These are phyloP conservation scores for Crax fasciolata DNA, from an alignment of 2,797 vertebrate genomes.

Conservation along the genomic window DNA sequence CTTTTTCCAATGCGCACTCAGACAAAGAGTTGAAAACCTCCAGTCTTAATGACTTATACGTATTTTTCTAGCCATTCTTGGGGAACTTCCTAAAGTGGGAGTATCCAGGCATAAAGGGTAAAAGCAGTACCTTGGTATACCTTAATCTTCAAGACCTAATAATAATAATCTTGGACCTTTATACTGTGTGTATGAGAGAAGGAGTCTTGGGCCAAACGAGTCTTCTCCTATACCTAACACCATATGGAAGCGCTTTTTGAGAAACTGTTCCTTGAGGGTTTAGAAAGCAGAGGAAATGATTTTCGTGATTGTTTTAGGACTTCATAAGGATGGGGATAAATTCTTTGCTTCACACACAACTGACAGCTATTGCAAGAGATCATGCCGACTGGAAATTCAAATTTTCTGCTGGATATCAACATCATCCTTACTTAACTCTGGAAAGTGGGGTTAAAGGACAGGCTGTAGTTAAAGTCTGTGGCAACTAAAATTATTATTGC, in stretches of 20 bases:
- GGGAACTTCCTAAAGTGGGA: conserved; percentile 48
- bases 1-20: background rate
- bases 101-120: background rate
- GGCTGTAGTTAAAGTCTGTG: conserved; percentile 45
- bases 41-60: background rate
- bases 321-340: conserved; percentile 72
- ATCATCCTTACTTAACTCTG: conserved; percentile 68
- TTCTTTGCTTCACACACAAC: conserved; percentile 52
- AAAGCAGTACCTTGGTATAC: conserved; percentile 36
- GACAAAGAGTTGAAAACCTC: background rate
- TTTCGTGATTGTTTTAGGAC: conserved; percentile 75
- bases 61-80: background rate
- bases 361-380: conserved; percentile 69
- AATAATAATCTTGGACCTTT: conserved; percentile 53
- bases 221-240: conserved; percentile 66
- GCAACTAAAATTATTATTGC: conserved; percentile 54
- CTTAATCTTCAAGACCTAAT: conserved; percentile 39
- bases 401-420: conserved; percentile 73
- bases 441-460: conserved; percentile 65
- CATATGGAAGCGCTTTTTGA: conserved; percentile 83
- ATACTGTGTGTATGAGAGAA: conserved; percentile 20
- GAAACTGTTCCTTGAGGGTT: conserved; percentile 75
- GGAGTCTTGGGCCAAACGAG: conserved; percentile 60
- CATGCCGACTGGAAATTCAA: conserved; percentile 62
- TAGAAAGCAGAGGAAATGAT: conserved; percentile 76